phyloP scores from a whole-genome alignment of 2,888 invertebrate genomes.

The Zygothrica quintamaculata region DNA sequence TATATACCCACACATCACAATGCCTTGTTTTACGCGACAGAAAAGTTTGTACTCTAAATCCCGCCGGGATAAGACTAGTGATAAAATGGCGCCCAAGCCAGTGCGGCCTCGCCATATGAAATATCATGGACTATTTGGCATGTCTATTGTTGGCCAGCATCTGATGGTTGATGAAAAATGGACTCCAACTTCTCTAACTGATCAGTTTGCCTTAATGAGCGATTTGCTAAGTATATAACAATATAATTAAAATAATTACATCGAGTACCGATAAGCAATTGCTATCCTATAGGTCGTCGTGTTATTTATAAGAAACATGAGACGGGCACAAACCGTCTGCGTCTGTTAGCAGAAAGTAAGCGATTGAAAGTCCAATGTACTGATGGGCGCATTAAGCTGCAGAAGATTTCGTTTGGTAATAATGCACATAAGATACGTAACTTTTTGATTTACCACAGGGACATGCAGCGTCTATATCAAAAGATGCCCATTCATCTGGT shows the following conservation, averaged over 20 bases:
- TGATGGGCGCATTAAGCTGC: conserved; percentile 79
- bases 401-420: conserved; percentile 73
- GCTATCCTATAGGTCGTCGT: conserved; percentile 63
- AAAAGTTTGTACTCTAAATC: conserved; percentile 41
- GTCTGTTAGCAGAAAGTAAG: conserved; percentile 50
- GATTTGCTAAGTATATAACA: conserved; percentile 77
- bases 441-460: conserved; percentile 77
- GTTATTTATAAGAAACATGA: conserved; percentile 71
- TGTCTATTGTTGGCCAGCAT: conserved; percentile 78
- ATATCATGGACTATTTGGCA: conserved; percentile 82
- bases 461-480: conserved; percentile 82
- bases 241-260: too few species aligned
- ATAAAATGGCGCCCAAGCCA: conserved; percentile 69
- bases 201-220: conserved; percentile 78
- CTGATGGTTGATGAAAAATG: conserved; percentile 81
- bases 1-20: neutral
- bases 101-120: conserved; percentile 75
- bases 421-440: conserved; percentile 79
- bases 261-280: neutral
- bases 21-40: conserved; percentile 62
- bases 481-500: conserved; percentile 81
- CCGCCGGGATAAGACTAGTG: conserved; percentile 37
- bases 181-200: conserved; percentile 75
- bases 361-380: conserved; percentile 73
- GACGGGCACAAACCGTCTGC: conserved; percentile 63